Evolutionary conservation across 2,888 invertebrate species (phyloP).

Genomic region (Nomada ruficornis): DNA sequence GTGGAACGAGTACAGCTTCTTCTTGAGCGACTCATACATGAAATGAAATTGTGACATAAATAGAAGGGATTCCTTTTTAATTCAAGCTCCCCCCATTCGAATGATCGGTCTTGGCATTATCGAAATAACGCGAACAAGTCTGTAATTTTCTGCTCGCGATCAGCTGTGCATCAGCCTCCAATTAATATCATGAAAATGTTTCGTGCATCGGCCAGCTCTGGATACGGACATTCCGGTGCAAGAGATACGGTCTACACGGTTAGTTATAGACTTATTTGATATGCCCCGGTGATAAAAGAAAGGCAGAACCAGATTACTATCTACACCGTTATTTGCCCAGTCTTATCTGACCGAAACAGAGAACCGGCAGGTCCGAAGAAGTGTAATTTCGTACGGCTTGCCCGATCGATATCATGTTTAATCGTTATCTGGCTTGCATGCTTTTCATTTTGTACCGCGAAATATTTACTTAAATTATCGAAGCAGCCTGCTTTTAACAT

Average conservation of each 20-base stretch:
- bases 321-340: conserved; percentile 72
- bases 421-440: conserved; percentile 64
- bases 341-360: conserved; percentile 65
- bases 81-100: neutral
- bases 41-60: too few relatives aligned
- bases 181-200: conserved; percentile 69
- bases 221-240: conserved; percentile 26
- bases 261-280: conserved; percentile 74
- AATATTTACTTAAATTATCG: conserved; percentile 70
- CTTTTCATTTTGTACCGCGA: conserved; percentile 58
- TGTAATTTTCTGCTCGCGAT: conserved; percentile 33
- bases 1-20: too few relatives aligned
- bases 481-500: conserved; percentile 40
- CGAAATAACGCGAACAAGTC: conserved; percentile 19
- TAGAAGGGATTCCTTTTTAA: neutral
- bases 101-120: neutral
- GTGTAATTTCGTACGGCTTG: conserved; percentile 66
- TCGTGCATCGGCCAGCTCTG: conserved; percentile 53
- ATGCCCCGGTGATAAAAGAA: conserved; percentile 71
- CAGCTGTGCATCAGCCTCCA: conserved; percentile 30
- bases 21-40: too few relatives aligned
- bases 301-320: conserved; percentile 68
- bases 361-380: conserved; percentile 27
- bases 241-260: conserved; percentile 63
- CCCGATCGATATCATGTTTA: conserved; percentile 73